phyloP scores from a whole-genome alignment of 2,797 vertebrate genomes.

The Acridotheres tristis region DNA sequence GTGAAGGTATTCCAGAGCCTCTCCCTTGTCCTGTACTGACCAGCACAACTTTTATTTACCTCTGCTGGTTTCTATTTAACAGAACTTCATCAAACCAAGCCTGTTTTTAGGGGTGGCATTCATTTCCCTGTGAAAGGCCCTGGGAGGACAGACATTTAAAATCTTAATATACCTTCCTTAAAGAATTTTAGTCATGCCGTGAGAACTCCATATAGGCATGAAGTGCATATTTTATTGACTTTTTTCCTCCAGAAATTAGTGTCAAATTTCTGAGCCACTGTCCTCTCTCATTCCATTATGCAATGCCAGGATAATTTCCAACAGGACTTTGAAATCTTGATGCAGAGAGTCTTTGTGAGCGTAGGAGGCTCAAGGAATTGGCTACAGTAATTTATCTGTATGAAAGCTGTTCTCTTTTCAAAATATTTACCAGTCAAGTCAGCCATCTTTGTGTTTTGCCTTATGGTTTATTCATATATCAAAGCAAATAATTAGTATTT shows the following conservation, averaged over 20 bases:
- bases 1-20: neutral
- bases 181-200: neutral
- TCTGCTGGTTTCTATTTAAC: neutral
- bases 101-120: neutral
- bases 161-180: neutral
- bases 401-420: neutral
- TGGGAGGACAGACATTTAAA: neutral
- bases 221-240: neutral
- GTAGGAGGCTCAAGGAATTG: neutral
- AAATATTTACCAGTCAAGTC: neutral
- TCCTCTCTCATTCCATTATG: neutral
- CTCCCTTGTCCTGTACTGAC: neutral
- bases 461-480: neutral
- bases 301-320: slow-evolving; percentile 10
- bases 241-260: neutral
- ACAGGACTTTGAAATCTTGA: neutral
- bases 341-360: neutral
- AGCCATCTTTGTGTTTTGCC: neutral
- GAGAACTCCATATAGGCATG: neutral
- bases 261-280: neutral
- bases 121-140: neutral
- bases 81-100: neutral
- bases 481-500: neutral
- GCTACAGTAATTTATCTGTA: neutral
- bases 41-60: neutral